phyloP scores from a whole-genome alignment of 2,113 vertebrate genomes.

The Pachyramphus minor region DNA sequence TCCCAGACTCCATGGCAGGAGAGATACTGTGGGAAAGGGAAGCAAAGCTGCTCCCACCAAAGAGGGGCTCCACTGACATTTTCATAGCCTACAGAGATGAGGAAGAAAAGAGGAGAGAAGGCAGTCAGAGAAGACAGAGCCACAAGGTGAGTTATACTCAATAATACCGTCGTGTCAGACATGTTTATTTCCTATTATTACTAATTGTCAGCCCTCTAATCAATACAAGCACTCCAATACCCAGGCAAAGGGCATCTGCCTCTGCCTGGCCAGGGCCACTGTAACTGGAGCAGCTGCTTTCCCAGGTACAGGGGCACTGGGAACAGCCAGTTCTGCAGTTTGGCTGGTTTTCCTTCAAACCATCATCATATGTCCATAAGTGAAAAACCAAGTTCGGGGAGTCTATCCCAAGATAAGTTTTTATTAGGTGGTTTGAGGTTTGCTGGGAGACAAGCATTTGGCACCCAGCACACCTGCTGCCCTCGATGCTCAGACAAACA shows the following conservation, averaged over 20 bases:
- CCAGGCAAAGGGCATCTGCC: fast-evolving
- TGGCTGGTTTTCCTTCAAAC: background rate
- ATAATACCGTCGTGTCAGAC: background rate
- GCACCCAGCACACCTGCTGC: background rate
- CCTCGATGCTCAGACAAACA: background rate
- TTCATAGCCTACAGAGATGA: background rate
- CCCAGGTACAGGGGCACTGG: background rate
- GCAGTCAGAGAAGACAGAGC: background rate
- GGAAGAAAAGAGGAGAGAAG: background rate
- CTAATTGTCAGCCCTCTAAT: background rate
- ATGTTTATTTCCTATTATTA: background rate
- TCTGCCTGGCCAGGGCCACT: background rate
- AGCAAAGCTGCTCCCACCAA: background rate
- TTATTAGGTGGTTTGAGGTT: background rate
- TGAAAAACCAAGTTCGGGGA: background rate
- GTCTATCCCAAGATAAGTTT: background rate
- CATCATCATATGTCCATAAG: background rate
- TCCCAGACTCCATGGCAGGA: background rate
- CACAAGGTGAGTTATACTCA: background rate
- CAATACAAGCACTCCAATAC: background rate
- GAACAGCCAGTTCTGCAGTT: background rate
- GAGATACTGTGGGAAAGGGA: background rate
- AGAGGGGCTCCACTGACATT: background rate
- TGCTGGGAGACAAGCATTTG: background rate
- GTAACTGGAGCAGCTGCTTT: background rate